Conservation (phyloP, 2,888 invertebrate genomes). For the Ellobium chinense region DNA sequence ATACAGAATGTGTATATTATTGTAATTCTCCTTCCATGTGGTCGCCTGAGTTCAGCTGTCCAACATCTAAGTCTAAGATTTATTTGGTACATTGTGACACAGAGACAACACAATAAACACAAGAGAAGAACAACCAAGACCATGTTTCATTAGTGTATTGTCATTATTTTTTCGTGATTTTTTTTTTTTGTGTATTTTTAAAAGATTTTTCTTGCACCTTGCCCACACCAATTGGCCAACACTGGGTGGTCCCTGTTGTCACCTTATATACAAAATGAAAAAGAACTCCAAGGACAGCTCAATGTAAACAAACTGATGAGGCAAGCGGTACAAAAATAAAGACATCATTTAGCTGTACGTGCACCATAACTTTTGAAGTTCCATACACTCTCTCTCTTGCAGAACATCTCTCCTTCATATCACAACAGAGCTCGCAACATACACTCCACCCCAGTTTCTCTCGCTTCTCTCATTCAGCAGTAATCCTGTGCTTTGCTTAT, state of each 20-base stretch:
- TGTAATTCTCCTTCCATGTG: no score
- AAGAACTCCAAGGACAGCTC: slow-evolving; percentile 6
- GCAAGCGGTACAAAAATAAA: slow-evolving; percentile 42
- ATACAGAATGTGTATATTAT: no score
- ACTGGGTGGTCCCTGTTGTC: neutral
- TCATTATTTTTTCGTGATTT: slow-evolving; percentile 40
- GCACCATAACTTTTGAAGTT: slow-evolving; percentile 41
- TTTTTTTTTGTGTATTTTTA: slow-evolving; percentile 35
- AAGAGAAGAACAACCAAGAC: neutral
- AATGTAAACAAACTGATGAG: slow-evolving; percentile 6
- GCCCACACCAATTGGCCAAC: neutral
- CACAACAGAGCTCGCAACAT: slow-evolving; percentile 35
- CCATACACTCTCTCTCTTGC: slow-evolving; percentile 21
- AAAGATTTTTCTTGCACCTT: slow-evolving; percentile 34
- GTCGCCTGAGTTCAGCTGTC: no score
- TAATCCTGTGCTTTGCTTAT: neutral
- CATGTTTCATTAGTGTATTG: slow-evolving; percentile 33
- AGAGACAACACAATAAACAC: no score
- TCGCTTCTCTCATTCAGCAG: neutral
- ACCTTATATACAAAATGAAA: slow-evolving; percentile 39
- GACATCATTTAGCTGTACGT: slow-evolving; percentile 47
- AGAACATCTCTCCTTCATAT: slow-evolving; percentile 26
- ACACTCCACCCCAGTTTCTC: neutral
- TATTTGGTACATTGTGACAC: no score
- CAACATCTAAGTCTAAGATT: no score